Conservation (phyloP, 2,113 vertebrate species). For the Neolamprologus brichardi region DNA sequence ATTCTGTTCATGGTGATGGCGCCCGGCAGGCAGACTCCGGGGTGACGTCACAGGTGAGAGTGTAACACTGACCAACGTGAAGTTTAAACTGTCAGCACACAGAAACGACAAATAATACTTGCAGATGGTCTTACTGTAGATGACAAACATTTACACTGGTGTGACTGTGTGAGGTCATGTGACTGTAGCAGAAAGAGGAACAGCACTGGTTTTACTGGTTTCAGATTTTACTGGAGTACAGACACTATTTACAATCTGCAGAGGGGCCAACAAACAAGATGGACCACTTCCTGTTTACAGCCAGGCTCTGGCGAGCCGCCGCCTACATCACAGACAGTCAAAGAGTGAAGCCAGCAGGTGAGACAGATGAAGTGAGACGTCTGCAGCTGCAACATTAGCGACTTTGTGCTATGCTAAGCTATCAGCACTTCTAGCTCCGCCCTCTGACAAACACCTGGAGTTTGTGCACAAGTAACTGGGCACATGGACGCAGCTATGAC, state of each 20-base stretch:
- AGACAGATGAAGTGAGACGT: not conserved
- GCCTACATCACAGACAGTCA: not conserved
- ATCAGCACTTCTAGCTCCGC: not conserved
- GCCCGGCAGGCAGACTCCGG: not conserved
- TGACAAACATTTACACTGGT: not conserved
- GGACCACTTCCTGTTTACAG: not conserved
- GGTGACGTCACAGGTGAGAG: not conserved
- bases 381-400: not conserved
- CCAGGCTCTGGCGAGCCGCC: not conserved
- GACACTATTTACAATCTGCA: conserved; percentile 54
- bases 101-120: not conserved
- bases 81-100: not conserved
- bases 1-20: not conserved
- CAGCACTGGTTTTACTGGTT: conserved; percentile 3
- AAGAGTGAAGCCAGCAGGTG: not conserved
- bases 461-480: not conserved
- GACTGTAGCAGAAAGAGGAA: not conserved
- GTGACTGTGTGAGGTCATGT: not conserved
- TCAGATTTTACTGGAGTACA: conserved; percentile 54
- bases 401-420: not conserved
- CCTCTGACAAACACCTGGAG: not conserved
- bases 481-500: not conserved
- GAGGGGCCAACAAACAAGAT: not conserved
- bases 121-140: not conserved
- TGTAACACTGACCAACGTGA: not conserved